Base-by-base conservation (phyloP, 2,113 vertebrate genomes). In the Lonchura striata region DNA sequence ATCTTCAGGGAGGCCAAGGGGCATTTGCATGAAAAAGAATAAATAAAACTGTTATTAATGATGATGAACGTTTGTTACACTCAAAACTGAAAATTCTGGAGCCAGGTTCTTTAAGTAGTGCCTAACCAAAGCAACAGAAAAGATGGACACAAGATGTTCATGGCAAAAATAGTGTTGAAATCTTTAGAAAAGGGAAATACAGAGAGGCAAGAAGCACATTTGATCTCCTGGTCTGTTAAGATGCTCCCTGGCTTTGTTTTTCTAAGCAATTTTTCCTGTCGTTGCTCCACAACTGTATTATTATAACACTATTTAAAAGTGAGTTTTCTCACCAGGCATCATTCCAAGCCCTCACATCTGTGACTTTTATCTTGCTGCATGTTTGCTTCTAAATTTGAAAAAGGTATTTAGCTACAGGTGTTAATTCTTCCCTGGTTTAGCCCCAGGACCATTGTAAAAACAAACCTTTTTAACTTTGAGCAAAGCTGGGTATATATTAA, bases 401-500 rank as follows among this genome's bases (percentile, higher is more conserved):
- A 84, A 96, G 52, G 70, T 94, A 91, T 97, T 96, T 96, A 97
- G 63, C 90, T 97, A 96, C 96, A 97, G 97, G 94, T 96, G 95
- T 96, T 96, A 97, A 95, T 96, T 96, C 86, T 92, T 93, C 81
- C 35, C 3, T 10, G 81, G 52, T 97, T 94, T 97, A 95, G 94
- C 95, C 94, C 25, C 81, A 94, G 95, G 96, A 97, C 70, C 88
- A 90, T 66, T 90, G 89, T 81, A 82, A 96, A 97, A 92, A 25
- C 88, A 95, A 94, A 90, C 70, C 83, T 95, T 97, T 96, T 97
- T 47, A 96, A 97, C 90, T 97, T 88, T 88, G 88, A 94, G 76
- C 57, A 94, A 96, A 91, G 65, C 85, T 94, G 89, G 66, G 77
- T 78, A 88, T 92, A 35, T 80, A 75, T 84, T 95, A 95, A 88